Evolutionary conservation across 2,113 vertebrate species (phyloP), one percentile per base, ranked within the genome.

Genomic region (Hemibagrus wyckioides): DNA sequence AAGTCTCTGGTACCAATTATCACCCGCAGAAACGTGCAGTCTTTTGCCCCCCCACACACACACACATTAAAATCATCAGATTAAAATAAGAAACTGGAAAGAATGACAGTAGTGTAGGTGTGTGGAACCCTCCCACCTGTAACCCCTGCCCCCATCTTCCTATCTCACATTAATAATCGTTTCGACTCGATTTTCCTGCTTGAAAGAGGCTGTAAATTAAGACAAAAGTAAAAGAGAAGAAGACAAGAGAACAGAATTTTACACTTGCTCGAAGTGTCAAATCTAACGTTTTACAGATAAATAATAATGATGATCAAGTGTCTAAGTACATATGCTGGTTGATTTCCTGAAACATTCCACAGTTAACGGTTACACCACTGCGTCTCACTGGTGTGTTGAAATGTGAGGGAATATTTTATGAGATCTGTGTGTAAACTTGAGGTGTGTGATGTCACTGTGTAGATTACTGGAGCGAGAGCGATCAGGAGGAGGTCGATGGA

Each of bases 391-490:
- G 36, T 41, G 10, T 73, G 6, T 3, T 73, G 19, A 41, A 41
- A 73, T 39, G 39, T 25, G 5, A 36, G 1, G 10, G 28, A 44
- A 48, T 6, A 2, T 28, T 56, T 50, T n/a, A 44, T 0, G 39
- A 25, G 11, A 36, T 33, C n/a, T 4, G 19, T 36, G 30, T 52
- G 50, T 65, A n/a, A 3, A 11, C 25, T 19, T 21, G 0, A 80
- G 6, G 33, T 56, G 0, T 44, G 11, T 30, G 30, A 52, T 69
- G 59, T 88, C 21, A 21, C 3, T 85, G 6, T 92, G 93, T 57
- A 98, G 97, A 98, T 93, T 98, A 98, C 92, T 98, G 97, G 97
- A 98, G 97, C 23, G 97, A 98, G 92, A 98, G 97, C 0, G 97
- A 98, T 91, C 97, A 98, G 89, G 97, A 98, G 7, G 97, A 98